Conservation (phyloP, 2,113 vertebrate genomes). For the Triplophysa rosa region DNA sequence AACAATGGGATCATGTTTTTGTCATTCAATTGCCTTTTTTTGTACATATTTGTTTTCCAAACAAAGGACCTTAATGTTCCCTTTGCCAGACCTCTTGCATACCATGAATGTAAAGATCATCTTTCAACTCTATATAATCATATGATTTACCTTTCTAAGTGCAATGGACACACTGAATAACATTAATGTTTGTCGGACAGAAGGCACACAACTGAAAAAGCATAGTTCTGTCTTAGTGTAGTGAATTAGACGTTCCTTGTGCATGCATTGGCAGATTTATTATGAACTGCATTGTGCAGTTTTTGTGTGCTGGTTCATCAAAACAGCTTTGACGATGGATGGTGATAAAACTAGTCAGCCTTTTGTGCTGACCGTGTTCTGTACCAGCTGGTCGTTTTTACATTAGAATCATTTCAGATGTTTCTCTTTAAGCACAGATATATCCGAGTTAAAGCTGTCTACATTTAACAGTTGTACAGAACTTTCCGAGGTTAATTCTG, state of each 20-base stretch:
- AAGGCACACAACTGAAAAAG: slow-evolving; percentile 38
- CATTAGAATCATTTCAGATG: slow-evolving; percentile 6
- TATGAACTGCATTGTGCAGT: not conserved
- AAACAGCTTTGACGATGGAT: slow-evolving; percentile 7
- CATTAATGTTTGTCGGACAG: slow-evolving; percentile 29
- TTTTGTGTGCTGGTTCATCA: slow-evolving; percentile 19
- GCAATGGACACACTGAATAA: slow-evolving; percentile 56
- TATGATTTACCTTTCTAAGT: slow-evolving; percentile 40
- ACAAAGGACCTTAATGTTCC: slow-evolving; percentile 57
- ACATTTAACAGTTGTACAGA: not conserved
- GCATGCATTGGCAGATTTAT: slow-evolving; percentile 10
- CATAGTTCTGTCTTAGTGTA: not conserved
- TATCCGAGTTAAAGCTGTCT: not conserved
- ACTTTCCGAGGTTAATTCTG: not conserved
- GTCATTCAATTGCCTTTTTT: slow-evolving; percentile 60
- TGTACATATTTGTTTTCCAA: slow-evolving; percentile 1
- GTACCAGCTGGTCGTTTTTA: slow-evolving; percentile 12
- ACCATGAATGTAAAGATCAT: slow-evolving; percentile 65
- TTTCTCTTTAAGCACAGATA: slow-evolving; percentile 39
- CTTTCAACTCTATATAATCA: not conserved
- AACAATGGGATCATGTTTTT: not conserved
- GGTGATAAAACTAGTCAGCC: not conserved
- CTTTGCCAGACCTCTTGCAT: slow-evolving; percentile 52
- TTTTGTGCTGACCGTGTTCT: slow-evolving; percentile 14
- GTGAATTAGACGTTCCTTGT: slow-evolving; percentile 14